These are phyloP conservation scores for Syngnathus rostellatus DNA, from an alignment of 2,797 vertebrate species.

Conservation along the genomic window DNA sequence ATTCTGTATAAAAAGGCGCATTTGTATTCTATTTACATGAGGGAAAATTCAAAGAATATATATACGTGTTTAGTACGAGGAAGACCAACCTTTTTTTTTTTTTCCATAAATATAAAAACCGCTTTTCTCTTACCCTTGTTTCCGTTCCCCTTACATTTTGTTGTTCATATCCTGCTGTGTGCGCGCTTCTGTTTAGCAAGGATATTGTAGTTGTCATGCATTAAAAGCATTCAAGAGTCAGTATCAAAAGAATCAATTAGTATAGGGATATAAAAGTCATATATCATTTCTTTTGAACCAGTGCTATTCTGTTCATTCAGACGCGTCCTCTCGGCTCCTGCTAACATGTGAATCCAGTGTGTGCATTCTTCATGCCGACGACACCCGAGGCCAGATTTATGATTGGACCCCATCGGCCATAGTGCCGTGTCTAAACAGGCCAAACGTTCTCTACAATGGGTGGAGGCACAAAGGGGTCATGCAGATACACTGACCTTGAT, in stretches of 20 bases:
- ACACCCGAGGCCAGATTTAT: slow-evolving; percentile 38
- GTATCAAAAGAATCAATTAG: slow-evolving; percentile 28
- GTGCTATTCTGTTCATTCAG: slow-evolving; percentile 10
- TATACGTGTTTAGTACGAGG: slow-evolving; percentile 48
- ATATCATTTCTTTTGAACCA: slow-evolving; percentile 16
- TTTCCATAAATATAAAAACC: slow-evolving; percentile 51
- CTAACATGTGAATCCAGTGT: slow-evolving; percentile 32
- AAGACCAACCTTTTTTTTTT: slow-evolving; percentile 45
- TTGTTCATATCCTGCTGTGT: slow-evolving; percentile 50
- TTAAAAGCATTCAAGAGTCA: slow-evolving; percentile 17
- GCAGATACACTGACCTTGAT: slow-evolving; percentile 45
- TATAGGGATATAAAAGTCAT: slow-evolving; percentile 3
- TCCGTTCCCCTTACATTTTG: slow-evolving; percentile 21
- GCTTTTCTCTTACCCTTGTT: slow-evolving; percentile 54
- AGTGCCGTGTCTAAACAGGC: slow-evolving; percentile 57
- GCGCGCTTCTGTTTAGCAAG: slow-evolving; percentile 35
- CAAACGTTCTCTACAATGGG: slow-evolving; percentile 45
- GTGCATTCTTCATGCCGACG: slow-evolving; percentile 45
- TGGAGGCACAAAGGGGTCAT: slow-evolving; percentile 35
- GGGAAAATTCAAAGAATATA: slow-evolving; percentile 64
- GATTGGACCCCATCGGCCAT: slow-evolving; percentile 19
- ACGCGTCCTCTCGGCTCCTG: slow-evolving; percentile 8
- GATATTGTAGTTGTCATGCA: slow-evolving; percentile 43
- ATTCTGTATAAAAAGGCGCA: slow-evolving; percentile 69
- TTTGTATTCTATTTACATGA: slow-evolving; percentile 68